phyloP scores from a whole-genome alignment of 2,797 vertebrate genomes.

The Catharus ustulatus region DNA sequence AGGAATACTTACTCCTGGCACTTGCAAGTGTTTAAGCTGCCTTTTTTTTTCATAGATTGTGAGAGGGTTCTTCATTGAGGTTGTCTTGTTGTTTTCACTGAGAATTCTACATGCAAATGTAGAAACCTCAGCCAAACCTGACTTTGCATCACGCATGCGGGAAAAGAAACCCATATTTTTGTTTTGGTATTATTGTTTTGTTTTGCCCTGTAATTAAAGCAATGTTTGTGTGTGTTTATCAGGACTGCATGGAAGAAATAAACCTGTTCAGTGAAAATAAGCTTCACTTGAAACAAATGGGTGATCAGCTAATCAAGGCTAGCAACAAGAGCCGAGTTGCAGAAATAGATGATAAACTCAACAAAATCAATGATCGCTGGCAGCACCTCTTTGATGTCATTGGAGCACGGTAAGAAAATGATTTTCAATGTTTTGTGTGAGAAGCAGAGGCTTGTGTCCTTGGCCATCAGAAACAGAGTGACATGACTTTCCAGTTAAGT shows the following conservation, averaged over 20 bases:
- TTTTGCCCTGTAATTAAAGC: background rate
- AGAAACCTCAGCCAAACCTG: background rate
- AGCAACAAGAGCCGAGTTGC: slow-evolving; percentile 85
- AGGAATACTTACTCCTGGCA: background rate
- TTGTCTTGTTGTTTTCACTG: background rate
- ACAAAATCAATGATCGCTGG: slow-evolving; percentile 90
- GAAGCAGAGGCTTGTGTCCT: background rate
- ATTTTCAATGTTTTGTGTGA: background rate
- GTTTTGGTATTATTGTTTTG: background rate
- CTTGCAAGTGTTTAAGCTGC: slow-evolving; percentile 10
- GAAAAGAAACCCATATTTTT: background rate
- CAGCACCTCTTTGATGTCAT: slow-evolving; percentile 94
- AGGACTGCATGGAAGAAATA: slow-evolving; percentile 98
- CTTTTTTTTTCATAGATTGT: slow-evolving; percentile 3
- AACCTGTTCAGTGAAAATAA: slow-evolving; percentile 92
- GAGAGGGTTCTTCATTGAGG: background rate
- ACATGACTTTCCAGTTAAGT: background rate
- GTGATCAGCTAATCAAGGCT: slow-evolving; percentile 88
- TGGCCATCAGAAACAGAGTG: background rate
- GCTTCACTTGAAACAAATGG: slow-evolving; percentile 89
- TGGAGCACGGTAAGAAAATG: slow-evolving; percentile 84
- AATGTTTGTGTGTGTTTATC: slow-evolving; percentile 44
- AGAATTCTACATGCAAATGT: background rate
- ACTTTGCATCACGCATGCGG: background rate
- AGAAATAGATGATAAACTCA: slow-evolving; percentile 90